These are phyloP conservation scores for Anoplophora glabripennis DNA, from an alignment of 1,140 invertebrate genomes.

Conservation along the genomic window DNA sequence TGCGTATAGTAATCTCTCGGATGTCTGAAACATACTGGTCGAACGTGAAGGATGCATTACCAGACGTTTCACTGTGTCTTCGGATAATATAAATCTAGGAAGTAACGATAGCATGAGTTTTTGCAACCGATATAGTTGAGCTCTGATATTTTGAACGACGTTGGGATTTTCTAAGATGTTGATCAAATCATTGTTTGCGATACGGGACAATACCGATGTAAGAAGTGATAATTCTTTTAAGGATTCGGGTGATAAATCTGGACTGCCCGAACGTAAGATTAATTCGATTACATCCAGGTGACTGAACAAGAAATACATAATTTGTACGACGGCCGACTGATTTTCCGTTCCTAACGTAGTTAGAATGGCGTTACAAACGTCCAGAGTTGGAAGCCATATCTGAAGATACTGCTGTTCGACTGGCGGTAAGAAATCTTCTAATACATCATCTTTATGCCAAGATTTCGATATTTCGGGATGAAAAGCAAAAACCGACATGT, in stretches of 20 bases:
- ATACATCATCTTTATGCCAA: constrained; percentile 41
- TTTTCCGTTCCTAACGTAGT: constrained; percentile 80
- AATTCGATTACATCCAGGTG: constrained; percentile 78
- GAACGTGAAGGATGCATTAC: constrained; percentile 14
- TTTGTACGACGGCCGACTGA: constrained; percentile 73
- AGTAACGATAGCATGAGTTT: constrained; percentile 69
- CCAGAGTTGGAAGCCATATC: constrained; percentile 74
- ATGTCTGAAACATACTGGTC: constrained; percentile 38
- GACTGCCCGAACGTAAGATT: constrained; percentile 67
- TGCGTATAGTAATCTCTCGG: constrained; percentile 37
- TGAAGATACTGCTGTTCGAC: constrained; percentile 71
- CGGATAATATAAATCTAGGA: constrained; percentile 60
- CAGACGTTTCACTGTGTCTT: constrained; percentile 35
- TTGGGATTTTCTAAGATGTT: constrained; percentile 47
- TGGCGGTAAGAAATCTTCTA: constrained; percentile 52
- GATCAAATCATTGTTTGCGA: constrained; percentile 57
- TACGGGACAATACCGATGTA: constrained; percentile 65
- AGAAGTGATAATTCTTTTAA: constrained; percentile 53
- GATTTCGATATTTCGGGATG: constrained; percentile 67
- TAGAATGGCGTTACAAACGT: constrained; percentile 76
- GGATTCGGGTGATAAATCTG: constrained; percentile 59
- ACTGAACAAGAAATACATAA: constrained; percentile 74
- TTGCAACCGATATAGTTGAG: constrained; percentile 61
- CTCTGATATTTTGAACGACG: constrained; percentile 56
- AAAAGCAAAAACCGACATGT: constrained; percentile 73